A percentile compares a stretch with the other conserved stretches of the same genome.
Evolutionary conservation across 2,113 vertebrate species (phyloP).

Genomic region (Loxodonta africana): DNA sequence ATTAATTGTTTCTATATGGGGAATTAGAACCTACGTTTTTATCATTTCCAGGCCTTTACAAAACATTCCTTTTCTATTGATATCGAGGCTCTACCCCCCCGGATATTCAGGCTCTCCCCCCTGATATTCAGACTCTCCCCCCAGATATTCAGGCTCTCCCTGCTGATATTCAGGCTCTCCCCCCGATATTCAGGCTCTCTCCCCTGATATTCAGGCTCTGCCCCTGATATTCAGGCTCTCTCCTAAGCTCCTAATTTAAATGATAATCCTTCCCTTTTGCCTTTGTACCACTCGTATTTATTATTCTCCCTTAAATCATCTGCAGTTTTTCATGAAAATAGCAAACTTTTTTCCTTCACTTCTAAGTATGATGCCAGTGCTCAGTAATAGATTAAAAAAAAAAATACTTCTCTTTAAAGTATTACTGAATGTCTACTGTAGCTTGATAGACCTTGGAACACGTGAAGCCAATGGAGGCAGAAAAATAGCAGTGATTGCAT

Average conservation of each 20-base stretch:
- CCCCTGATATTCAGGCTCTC: background rate
- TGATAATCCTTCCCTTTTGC: background rate
- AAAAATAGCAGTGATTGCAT: background rate
- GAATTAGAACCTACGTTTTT: background rate
- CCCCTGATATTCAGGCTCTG: background rate
- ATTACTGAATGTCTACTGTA: background rate
- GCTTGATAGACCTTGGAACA: background rate
- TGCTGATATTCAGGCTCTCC: too few species aligned
- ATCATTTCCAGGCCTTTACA: background rate
- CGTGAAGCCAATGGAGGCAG: background rate
- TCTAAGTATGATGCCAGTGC: background rate
- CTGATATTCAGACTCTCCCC: background rate
- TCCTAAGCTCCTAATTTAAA: background rate
- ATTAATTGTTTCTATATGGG: conserved; percentile 16
- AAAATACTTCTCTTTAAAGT: background rate
- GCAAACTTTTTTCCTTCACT: background rate
- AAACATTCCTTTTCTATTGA: background rate
- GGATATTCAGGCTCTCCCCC: background rate
- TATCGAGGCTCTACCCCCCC: background rate
- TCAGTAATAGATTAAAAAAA: background rate
- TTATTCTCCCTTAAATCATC: background rate
- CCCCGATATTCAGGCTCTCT: background rate
- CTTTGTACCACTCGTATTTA: background rate
- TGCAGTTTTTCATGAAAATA: background rate
- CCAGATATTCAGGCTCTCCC: background rate